A percentile compares a stretch with the other conserved stretches of the same genome.
These are phyloP conservation scores for Rhadina sibilatrix DNA, from an alignment of 2,113 vertebrate genomes.

Conservation along the genomic window DNA sequence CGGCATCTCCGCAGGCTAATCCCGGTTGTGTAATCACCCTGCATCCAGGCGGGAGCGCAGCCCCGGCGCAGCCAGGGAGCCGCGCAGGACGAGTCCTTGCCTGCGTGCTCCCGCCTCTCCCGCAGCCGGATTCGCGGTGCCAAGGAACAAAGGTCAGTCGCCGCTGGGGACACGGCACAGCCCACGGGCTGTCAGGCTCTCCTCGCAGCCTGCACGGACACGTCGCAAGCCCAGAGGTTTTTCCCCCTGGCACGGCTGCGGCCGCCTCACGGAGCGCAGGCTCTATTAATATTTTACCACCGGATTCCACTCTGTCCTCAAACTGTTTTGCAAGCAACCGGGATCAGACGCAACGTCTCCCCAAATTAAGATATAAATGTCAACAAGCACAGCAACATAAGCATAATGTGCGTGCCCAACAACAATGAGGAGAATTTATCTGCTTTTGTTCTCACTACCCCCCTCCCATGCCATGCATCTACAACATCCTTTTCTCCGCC, in stretches of 20 bases:
- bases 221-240: not conserved
- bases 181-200: not conserved
- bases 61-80: fast-evolving
- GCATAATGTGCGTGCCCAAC: not conserved
- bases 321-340: not conserved
- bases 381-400: not conserved
- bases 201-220: not conserved
- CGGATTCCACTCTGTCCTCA: not conserved
- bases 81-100: not conserved
- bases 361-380: conserved; percentile 1
- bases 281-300: conserved; percentile 21
- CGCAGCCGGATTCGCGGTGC: not conserved
- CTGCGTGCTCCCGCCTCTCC: not conserved
- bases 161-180: not conserved
- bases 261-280: not conserved
- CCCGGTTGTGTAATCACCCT: not conserved
- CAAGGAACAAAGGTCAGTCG: not conserved
- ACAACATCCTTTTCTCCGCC: not conserved
- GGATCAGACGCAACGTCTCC: not conserved
- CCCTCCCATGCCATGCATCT: not conserved
- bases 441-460: not conserved
- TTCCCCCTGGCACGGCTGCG: not conserved
- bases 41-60: not conserved
- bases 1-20: not conserved
- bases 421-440: not conserved